Conservation (phyloP, 2,888 invertebrate species). For the Tetanocera ferruginea region DNA sequence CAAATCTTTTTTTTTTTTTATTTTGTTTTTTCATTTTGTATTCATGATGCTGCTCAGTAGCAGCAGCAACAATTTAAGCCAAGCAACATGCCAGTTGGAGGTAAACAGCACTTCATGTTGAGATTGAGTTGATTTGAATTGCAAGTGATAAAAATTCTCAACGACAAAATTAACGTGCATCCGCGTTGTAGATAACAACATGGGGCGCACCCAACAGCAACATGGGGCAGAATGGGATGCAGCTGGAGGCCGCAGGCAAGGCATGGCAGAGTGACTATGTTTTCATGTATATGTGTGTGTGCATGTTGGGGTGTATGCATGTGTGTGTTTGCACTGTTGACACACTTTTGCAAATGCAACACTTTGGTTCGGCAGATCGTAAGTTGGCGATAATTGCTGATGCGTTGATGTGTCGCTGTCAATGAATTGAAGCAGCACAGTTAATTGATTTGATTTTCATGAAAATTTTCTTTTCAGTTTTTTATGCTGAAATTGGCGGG, state of each 20-base stretch:
- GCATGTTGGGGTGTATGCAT: too few species aligned
- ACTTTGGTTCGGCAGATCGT: background rate
- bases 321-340: too few species aligned
- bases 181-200: too few species aligned
- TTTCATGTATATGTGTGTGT: too few species aligned
- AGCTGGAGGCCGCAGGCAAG: background rate
- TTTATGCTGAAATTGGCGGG: too few species aligned
- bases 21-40: too few species aligned
- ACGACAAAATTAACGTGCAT: background rate
- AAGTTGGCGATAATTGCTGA: background rate
- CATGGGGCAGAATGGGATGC: slow-evolving; percentile 1
- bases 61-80: background rate
- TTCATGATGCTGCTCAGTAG: too few species aligned
- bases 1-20: too few species aligned
- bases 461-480: too few species aligned
- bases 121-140: background rate
- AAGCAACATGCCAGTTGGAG: too few species aligned
- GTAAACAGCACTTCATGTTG: background rate
- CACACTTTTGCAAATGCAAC: background rate
- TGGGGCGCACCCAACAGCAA: background rate
- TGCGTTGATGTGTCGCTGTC: background rate
- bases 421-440: background rate
- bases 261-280: too few species aligned
- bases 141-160: background rate
- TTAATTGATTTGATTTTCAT: background rate